A percentile compares a stretch with the other conserved stretches of the same genome.
These are phyloP conservation scores for Marmota monax DNA, from an alignment of 2,113 vertebrate species.

Conservation along the genomic window DNA sequence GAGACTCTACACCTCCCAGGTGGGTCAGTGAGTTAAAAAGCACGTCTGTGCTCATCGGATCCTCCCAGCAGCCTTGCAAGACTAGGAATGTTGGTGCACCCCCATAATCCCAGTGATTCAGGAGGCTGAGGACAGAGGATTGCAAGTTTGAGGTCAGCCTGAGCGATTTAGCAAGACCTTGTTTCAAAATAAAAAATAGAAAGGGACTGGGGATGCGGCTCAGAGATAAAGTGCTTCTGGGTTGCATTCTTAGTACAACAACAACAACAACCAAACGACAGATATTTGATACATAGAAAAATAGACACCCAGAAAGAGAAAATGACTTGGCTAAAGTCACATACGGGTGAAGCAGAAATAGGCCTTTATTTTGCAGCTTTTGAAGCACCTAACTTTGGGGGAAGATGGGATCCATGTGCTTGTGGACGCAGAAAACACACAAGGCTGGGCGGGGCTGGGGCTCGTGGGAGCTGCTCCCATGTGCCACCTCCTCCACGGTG, in stretches of 20 bases:
- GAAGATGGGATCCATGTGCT: neutral
- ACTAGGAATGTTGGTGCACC: neutral
- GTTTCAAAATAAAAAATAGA: neutral
- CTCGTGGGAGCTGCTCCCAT: neutral
- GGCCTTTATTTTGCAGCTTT: neutral
- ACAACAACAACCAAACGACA: neutral
- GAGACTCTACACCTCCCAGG: neutral
- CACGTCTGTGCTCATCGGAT: neutral
- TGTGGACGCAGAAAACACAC: neutral
- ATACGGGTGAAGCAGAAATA: neutral
- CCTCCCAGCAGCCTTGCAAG: neutral
- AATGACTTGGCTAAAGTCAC: neutral
- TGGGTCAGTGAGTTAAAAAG: neutral
- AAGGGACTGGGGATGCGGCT: neutral
- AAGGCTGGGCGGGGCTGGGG: neutral
- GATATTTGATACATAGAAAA: neutral
- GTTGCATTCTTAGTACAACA: neutral
- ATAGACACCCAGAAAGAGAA: neutral
- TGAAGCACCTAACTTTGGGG: neutral
- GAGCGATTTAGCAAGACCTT: neutral
- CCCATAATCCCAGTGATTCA: neutral
- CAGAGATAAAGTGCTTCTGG: neutral
- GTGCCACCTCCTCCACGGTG: neutral
- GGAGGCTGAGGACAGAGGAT: neutral
- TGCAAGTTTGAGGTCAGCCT: neutral